Base-by-base conservation (phyloP, 2,113 vertebrate genomes). In the Oreochromis niloticus region DNA sequence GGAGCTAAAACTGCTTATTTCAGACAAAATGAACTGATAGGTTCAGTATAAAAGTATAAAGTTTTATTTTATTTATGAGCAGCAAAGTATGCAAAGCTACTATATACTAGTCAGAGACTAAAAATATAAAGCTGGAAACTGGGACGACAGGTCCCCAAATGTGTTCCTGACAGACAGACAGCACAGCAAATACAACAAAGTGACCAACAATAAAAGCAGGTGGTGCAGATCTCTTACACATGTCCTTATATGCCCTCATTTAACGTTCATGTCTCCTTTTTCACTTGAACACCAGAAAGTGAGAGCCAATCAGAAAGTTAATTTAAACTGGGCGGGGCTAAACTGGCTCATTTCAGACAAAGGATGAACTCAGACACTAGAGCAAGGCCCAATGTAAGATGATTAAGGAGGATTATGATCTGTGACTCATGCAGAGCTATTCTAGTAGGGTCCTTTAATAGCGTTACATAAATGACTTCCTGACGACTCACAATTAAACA, bases 241-340 rank as follows among this genome's bases (percentile, higher is more conserved):
- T 14, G n/a, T 71, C 1, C 66, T 71, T 41, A 8, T 41, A 22
- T 27, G 39, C 0, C n/a, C 66, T 16, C n/a, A 43, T 71, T 71
- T 9, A 14, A n/a, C 0, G 2, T 5, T 39, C n/a, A 41, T 10
- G 41, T 46, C 2, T 3, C 41, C 2, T 30, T 71, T 71, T 43
- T 0, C 39, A 43, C n/a, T 9, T 71, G 36, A 71, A 1, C 1
- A 14, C 12, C 14, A 17, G 24, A 75, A 48, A 30, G 9, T 30
- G 71, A 30, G 68, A 48, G 43, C 43, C 43, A 75, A 19, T 30
- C 22, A 75, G 41, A 30, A 73, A 1, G 68, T 46, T 46, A 7
- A 27, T 46, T 73, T 6, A 19, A 75, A 48, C 9, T 27, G 6
- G 71, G 43, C 4, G 14, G 71, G 24, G 39, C 14, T 12, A 48